Base-by-base conservation (phyloP, 2,113 vertebrate genomes). In the Cinclus mexicanus region DNA sequence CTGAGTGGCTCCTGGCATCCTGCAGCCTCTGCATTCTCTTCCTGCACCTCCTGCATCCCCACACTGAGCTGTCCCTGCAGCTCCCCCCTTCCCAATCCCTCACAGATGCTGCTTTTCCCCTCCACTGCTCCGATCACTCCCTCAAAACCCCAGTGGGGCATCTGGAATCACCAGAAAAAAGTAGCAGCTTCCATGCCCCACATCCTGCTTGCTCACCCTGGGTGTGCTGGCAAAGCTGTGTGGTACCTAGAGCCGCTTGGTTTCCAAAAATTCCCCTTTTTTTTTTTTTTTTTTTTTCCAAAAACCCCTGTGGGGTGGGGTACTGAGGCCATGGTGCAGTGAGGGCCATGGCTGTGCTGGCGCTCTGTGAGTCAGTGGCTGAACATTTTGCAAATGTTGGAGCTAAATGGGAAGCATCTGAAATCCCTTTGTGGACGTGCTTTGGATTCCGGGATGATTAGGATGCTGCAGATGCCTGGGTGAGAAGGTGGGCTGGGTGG, bases 331-430 rank as follows among this genome's bases (percentile, higher is more conserved):
- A 0, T 0, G 28, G 65, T 42, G 71, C 6, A 16, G 23, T 0
- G 28, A 68, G 92, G 89, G 87, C 57, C 3, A 33, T n/a, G 39
- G 39, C 39, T 60, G 35, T 47, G 35, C 16, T 28, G 50, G 35
- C 59, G 37, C 46, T 39, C 61, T 0, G 9, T 95, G 96, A 96
- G 93, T 94, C 96, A 95, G 84, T 91, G 89, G 75, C 90, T 92
- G 93, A 95, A 88, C 92, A 93, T 93, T 76, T 37, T 94, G 85
- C 67, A 60, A 61, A 69, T 23, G 24, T 8, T 86, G 57, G 35
- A 65, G 56, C 82, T 86, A 80, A 88, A 86, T 61, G 93, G 87
- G 96, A 95, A 93, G 87, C 92, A 88, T 96, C 93, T 96, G 95
- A 95, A 5, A 14, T 44, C 75, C 47, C 59, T 47, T 50, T 5